Conservation (phyloP, 2,113 vertebrate genomes). For the Aegotheles bennettii region DNA sequence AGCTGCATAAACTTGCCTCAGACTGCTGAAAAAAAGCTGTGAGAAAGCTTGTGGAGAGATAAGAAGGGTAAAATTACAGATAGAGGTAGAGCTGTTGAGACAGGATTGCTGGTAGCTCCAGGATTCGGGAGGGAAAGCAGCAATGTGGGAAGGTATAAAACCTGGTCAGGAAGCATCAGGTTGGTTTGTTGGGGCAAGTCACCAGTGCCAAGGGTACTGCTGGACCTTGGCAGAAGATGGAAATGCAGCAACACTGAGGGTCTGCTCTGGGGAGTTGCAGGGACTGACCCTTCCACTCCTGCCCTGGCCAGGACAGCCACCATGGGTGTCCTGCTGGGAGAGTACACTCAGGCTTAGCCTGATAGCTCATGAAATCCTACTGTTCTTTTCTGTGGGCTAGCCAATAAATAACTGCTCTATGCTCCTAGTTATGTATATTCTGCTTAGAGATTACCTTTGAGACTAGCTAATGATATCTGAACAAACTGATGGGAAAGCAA, state of each 20-base stretch:
- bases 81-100: neutral
- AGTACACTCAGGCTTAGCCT: neutral
- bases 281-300: neutral
- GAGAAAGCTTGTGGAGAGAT: neutral
- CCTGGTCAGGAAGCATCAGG: neutral
- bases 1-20: neutral
- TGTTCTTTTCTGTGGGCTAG: neutral
- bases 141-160: neutral
- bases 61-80: neutral
- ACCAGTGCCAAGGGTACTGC: neutral
- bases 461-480: neutral
- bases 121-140: neutral
- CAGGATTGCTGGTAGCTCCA: neutral
- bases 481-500: neutral
- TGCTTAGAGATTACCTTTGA: neutral
- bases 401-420: neutral
- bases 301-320: neutral
- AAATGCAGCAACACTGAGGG: accelerated
- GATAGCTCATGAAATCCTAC: neutral
- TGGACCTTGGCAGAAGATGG: accelerated
- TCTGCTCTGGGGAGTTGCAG: neutral
- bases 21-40: neutral
- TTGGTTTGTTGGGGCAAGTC: neutral
- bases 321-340: neutral
- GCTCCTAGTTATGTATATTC: neutral